Evolutionary conservation across 2,113 vertebrate genomes (phyloP).

Genomic region (Rhinopomastus cyanomelas): DNA sequence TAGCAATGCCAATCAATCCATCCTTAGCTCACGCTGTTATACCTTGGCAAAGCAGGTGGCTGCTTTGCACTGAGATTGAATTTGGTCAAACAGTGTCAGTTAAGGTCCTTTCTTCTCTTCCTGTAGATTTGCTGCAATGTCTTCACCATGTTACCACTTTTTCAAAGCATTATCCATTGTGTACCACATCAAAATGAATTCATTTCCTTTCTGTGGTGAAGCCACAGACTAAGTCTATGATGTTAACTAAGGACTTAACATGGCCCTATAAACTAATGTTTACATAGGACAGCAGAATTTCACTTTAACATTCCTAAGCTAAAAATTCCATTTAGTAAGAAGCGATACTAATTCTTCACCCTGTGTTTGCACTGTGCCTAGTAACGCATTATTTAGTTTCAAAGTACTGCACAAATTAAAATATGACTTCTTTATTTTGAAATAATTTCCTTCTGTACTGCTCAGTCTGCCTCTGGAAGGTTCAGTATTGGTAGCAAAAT

Average conservation of each 20-base stretch:
- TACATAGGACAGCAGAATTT: neutral
- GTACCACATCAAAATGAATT: neutral
- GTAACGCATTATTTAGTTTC: neutral
- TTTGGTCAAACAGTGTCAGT: neutral
- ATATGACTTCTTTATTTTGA: neutral
- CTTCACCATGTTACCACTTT: neutral
- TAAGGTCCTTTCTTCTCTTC: neutral
- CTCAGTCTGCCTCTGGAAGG: neutral
- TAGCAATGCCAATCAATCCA: neutral
- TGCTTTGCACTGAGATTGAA: neutral
- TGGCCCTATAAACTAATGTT: neutral
- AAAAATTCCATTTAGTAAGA: neutral
- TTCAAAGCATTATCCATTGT: neutral
- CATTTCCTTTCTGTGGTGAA: neutral
- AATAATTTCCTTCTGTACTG: neutral
- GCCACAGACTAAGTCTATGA: neutral
- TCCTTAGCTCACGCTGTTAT: neutral
- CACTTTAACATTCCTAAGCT: neutral
- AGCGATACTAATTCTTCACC: neutral
- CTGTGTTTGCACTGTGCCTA: neutral
- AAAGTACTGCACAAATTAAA: neutral
- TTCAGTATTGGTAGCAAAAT: neutral
- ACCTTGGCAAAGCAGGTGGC: neutral
- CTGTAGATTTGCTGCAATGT: neutral
- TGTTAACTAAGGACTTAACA: neutral